Evolutionary conservation across 2,113 vertebrate species (phyloP).

Genomic region (Gasterosteus nipponicus): DNA sequence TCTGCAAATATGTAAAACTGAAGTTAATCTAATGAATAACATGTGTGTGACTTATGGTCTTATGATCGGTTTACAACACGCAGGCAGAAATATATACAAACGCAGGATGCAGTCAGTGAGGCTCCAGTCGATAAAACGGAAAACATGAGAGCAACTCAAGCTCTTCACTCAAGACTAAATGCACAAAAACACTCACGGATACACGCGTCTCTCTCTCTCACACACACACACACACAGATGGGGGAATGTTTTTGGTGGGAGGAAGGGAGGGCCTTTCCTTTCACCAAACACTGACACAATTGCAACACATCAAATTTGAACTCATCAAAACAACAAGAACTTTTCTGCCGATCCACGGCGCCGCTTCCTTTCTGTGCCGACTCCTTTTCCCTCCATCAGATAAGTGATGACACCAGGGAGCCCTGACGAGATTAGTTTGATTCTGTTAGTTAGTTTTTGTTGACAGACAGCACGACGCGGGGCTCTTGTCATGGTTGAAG

Average conservation of each 20-base stretch:
- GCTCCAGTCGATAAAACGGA: constrained; percentile 44
- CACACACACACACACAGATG: background rate
- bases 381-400: background rate
- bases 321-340: background rate
- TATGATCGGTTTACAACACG: background rate
- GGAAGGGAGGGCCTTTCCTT: constrained; percentile 51
- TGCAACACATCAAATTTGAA: background rate
- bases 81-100: constrained; percentile 5
- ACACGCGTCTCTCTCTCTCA: too few species aligned
- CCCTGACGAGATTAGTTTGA: background rate
- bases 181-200: background rate
- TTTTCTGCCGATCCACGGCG: background rate
- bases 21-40: background rate
- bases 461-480: too few species aligned
- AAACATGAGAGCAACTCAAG: background rate
- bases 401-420: background rate
- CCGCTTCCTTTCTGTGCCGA: background rate
- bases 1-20: background rate
- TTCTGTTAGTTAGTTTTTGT: too few species aligned
- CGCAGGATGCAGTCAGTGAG: constrained; percentile 51
- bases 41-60: background rate
- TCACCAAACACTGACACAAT: background rate
- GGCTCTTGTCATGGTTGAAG: too few species aligned
- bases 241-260: constrained; percentile 3
- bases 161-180: background rate